A percentile compares a stretch with the other conserved stretches of the same genome.
phyloP scores from a whole-genome alignment of 2,797 vertebrate species.

The Melanotaenia parkinsoni region DNA sequence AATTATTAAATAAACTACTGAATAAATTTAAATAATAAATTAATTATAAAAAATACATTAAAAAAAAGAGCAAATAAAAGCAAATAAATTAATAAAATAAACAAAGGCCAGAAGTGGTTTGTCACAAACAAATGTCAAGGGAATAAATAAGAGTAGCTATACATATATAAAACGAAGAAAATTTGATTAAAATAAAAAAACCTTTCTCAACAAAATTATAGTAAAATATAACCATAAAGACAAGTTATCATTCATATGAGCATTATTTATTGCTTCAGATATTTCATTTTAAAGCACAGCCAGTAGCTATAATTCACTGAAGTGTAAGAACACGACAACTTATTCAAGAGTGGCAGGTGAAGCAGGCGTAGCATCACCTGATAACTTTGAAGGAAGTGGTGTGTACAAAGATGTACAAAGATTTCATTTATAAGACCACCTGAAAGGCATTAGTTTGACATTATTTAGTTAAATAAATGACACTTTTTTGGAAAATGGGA shows the following conservation, averaged over 20 bases:
- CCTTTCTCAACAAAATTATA: conserved; percentile 19
- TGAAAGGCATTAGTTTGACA: not conserved
- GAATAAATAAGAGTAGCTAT: conserved; percentile 9
- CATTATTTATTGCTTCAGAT: conserved; percentile 85
- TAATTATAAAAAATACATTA: too few species aligned
- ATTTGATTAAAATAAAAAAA: conserved; percentile 29
- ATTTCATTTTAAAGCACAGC: conserved; percentile 79
- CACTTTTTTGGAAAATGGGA: not conserved
- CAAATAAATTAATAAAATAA: too few species aligned
- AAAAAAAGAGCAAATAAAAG: too few species aligned
- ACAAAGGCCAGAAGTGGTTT: too few species aligned
- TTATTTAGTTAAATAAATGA: not conserved
- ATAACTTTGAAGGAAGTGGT: conserved; percentile 8
- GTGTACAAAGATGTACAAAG: not conserved
- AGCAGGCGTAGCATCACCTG: conserved; percentile 51
- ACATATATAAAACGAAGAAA: conserved; percentile 49
- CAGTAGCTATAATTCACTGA: conserved; percentile 66
- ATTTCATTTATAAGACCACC: not conserved
- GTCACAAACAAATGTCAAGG: not conserved
- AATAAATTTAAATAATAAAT: too few species aligned
- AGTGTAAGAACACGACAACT: conserved; percentile 51
- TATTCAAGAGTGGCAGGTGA: conserved; percentile 38
- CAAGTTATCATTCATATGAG: conserved; percentile 68
- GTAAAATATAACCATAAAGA: conserved; percentile 43
- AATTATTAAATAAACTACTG: too few species aligned